Evolutionary conservation across 2,113 vertebrate species (phyloP).

Genomic region (Bujurquina vittata): DNA sequence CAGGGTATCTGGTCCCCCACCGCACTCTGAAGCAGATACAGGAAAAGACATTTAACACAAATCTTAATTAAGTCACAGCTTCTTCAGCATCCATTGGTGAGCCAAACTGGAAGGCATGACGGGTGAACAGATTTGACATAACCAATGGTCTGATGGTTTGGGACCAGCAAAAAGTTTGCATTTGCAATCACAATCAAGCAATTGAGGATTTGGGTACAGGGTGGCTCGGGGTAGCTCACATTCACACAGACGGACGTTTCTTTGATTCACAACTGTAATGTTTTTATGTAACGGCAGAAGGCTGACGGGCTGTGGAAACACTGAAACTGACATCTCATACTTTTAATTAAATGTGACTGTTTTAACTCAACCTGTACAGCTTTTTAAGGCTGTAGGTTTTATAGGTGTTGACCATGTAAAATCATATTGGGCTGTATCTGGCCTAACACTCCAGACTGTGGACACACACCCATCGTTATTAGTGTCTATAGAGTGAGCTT

Average conservation of each 20-base stretch:
- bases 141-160: not conserved
- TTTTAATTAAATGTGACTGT: not conserved
- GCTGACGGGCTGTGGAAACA: too few relatives aligned
- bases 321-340: too few relatives aligned
- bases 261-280: too few relatives aligned
- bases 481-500: not conserved
- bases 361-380: not conserved
- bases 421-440: not conserved
- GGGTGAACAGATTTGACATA: not conserved
- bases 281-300: too few relatives aligned
- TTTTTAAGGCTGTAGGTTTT: not conserved
- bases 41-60: not conserved
- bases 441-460: not conserved
- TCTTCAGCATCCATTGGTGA: not conserved
- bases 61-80: not conserved
- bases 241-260: too few relatives aligned
- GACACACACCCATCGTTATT: not conserved
- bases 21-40: conserved; percentile 82
- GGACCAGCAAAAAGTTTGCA: not conserved
- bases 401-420: not conserved
- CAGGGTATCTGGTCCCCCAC: conserved; percentile 79
- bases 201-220: not conserved
- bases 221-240: too few relatives aligned
- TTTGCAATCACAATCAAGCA: not conserved
- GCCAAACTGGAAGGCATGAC: not conserved